Percentiles rank a stretch among this genome's conserved stretches.
phyloP scores from a whole-genome alignment of 2,888 invertebrate genomes.

The Xylocampa areola region DNA sequence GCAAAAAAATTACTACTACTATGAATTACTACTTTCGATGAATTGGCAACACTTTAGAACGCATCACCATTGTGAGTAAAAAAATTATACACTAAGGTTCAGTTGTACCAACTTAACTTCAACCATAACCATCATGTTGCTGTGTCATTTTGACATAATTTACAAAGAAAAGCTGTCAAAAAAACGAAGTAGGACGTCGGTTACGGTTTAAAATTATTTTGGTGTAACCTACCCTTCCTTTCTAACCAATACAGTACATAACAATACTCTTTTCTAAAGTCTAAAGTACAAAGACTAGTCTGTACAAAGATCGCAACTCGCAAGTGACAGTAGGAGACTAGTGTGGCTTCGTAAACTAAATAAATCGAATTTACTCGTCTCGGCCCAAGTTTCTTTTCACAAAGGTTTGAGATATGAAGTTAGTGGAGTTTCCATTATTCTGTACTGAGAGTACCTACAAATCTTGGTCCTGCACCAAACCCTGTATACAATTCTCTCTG shows the following conservation, averaged over 20 bases:
- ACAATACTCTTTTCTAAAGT: slow-evolving; percentile 14
- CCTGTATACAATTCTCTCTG: slow-evolving; percentile 50
- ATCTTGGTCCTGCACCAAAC: slow-evolving; percentile 38
- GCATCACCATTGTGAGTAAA: too few species aligned
- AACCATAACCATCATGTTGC: too few species aligned
- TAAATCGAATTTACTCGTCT: slow-evolving; percentile 71
- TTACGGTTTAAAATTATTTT: too few species aligned
- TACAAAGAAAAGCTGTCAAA: too few species aligned
- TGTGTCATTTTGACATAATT: too few species aligned
- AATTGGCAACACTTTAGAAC: too few species aligned
- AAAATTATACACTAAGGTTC: too few species aligned
- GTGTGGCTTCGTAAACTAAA: slow-evolving; percentile 48
- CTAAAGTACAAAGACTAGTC: slow-evolving; percentile 10
- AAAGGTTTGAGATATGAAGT: slow-evolving; percentile 61
- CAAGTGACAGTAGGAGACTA: slow-evolving; percentile 16
- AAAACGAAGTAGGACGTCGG: too few species aligned
- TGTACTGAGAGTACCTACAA: slow-evolving; percentile 34
- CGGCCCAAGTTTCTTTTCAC: slow-evolving; percentile 56
- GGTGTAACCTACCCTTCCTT: too few species aligned
- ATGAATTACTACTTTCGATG: too few species aligned
- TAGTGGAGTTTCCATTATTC: slow-evolving; percentile 55
- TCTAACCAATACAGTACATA: background rate
- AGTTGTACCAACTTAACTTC: too few species aligned
- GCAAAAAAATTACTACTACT: too few species aligned
- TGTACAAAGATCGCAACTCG: slow-evolving; percentile 31